Conservation (phyloP, 1,140 invertebrate species). For the Lethocerus indicus region DNA sequence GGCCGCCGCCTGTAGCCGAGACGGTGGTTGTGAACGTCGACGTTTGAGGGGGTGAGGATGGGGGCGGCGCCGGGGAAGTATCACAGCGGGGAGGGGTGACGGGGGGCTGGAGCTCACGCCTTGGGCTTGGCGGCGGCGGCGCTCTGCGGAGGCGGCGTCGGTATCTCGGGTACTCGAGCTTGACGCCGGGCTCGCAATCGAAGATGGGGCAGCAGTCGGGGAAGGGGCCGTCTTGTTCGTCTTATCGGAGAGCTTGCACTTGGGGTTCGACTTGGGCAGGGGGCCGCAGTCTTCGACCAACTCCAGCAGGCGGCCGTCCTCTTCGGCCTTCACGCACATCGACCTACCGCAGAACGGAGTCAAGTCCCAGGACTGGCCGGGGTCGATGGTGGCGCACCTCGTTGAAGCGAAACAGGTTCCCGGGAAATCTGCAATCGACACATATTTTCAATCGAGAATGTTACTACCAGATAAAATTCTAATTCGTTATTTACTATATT, state of each 20-base stretch:
- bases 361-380: conserved; percentile 65
- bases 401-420: conserved; percentile 78
- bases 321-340: conserved; percentile 58
- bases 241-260: conserved; percentile 59
- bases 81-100: too few relatives aligned
- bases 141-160: conserved; percentile 37
- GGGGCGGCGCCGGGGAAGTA: too few relatives aligned
- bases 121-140: not conserved
- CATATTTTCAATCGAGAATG: not conserved
- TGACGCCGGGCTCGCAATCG: conserved; percentile 65
- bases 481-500: too few relatives aligned
- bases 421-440: conserved; percentile 59
- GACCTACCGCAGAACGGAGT: conserved; percentile 73
- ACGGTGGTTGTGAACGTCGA: too few relatives aligned
- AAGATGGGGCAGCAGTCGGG: conserved; percentile 70
- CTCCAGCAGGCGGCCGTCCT: conserved; percentile 55
- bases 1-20: too few relatives aligned
- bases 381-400: conserved; percentile 65
- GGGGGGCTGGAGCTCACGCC: not conserved
- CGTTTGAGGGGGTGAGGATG: too few relatives aligned
- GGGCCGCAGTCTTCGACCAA: conserved; percentile 76
- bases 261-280: conserved; percentile 63
- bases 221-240: conserved; percentile 77
- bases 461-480: not conserved
- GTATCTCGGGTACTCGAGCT: conserved; percentile 71